Base-by-base conservation (phyloP, 2,113 vertebrate genomes). In the Cyphomyrus discorhynchus region DNA sequence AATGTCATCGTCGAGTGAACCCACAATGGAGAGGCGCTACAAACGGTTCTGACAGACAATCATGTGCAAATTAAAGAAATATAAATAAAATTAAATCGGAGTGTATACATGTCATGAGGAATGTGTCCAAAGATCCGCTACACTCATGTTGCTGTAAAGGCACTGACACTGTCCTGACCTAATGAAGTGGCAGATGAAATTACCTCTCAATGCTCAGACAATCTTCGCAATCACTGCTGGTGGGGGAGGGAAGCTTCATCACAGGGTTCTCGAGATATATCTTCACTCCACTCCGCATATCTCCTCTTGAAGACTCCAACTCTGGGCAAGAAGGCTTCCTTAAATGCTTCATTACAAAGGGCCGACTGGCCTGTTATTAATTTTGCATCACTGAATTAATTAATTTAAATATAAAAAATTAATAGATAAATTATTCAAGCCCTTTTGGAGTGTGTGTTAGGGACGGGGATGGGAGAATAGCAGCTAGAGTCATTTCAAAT, bases 371-470 rank as follows among this genome's bases (percentile, higher is more conserved):
- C 94, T 88, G 90, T 85, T 97, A 97, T 98, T 97, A 97, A 97
- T 97, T 97, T 97, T 96, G 92, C 95, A 95, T 97, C 96, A 96
- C 96, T 95, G 96, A 95, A 95, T 95, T 95, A 98, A 98, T 98
- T 97, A 97, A 98, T 97, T 96, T 93, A 95, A 96, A 96, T 97
- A 95, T 96, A 92, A 96, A 94, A 97, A 97, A 96, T 96, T 97
- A 98, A 98, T 97, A 97, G 96, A 96, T 97, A 95, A 97, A 98
- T 98, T 97, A 97, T 97, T 98, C 95, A 95, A 92, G 35, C 85
- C 94, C 97, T 96, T 97, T 96, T 97, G 91, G 87, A 74, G 62
- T 46, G 74, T 89, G 90, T 92, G 87, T 94, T 95, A 92, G 90
- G 92, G 92, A 90, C 86, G 70, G 91, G 92, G 91, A 89, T 62